Evolutionary conservation across 2,888 invertebrate genomes (phyloP).

Genomic region (Andrena minutula): DNA sequence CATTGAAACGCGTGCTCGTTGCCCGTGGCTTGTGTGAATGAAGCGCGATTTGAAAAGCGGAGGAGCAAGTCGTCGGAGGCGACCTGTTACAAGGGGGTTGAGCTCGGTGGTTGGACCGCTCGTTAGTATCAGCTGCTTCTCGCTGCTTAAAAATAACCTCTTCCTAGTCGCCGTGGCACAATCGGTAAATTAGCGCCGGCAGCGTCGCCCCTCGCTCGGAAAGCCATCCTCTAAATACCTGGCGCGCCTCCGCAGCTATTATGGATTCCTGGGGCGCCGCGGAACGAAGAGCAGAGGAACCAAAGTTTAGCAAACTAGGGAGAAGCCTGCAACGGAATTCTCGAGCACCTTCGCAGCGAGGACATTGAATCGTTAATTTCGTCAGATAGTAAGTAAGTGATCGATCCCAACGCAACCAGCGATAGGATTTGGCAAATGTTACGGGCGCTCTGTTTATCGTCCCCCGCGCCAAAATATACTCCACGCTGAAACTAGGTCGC

Average conservation of each 20-base stretch:
- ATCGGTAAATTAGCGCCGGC: slow-evolving; percentile 72
- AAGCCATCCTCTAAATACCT: slow-evolving; percentile 44
- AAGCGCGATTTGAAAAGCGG: slow-evolving; percentile 42
- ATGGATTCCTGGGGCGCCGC: slow-evolving; percentile 23
- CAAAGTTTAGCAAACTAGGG: not conserved
- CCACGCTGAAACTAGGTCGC: slow-evolving; percentile 33
- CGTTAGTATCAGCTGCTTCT: slow-evolving; percentile 72
- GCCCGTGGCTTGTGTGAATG: slow-evolving; percentile 13
- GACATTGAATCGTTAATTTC: slow-evolving; percentile 24
- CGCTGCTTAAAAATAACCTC: slow-evolving; percentile 75
- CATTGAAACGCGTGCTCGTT: slow-evolving; percentile 1
- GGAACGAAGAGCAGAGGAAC: not conserved
- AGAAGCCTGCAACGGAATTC: not conserved
- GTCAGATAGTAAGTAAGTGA: not conserved
- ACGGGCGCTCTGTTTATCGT: slow-evolving; percentile 39
- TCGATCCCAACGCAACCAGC: slow-evolving; percentile 9
- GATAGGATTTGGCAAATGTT: slow-evolving; percentile 37
- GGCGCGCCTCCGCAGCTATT: slow-evolving; percentile 15
- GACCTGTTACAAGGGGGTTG: slow-evolving; percentile 62
- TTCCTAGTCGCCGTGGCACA: slow-evolving; percentile 54
- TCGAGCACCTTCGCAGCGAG: slow-evolving; percentile 3
- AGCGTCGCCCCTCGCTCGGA: slow-evolving; percentile 41
- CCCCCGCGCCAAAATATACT: slow-evolving; percentile 41
- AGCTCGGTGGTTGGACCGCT: slow-evolving; percentile 71
- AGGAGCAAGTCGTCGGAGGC: slow-evolving; percentile 24